Conservation (phyloP, 1,140 invertebrate species). For the Procambarus virginalis region DNA sequence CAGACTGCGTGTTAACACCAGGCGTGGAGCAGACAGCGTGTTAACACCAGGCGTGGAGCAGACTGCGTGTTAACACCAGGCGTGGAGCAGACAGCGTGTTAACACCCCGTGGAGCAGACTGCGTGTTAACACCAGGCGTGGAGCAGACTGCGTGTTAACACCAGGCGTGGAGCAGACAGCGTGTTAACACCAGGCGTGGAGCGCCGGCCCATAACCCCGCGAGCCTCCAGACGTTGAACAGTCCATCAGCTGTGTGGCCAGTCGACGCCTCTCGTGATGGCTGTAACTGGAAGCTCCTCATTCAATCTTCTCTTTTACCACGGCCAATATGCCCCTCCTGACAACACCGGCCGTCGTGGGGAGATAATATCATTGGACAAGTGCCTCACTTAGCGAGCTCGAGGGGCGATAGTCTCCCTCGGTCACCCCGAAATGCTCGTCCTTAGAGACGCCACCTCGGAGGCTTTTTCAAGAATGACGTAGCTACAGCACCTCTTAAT, state of each 20-base stretch:
- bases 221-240: not conserved
- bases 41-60: too few relatives aligned
- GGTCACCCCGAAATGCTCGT: constrained; percentile 14
- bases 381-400: not conserved
- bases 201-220: too few relatives aligned
- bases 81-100: too few relatives aligned
- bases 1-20: too few relatives aligned
- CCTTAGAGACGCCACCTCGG: not conserved
- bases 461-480: not conserved
- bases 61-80: too few relatives aligned
- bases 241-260: constrained; percentile 9
- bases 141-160: too few relatives aligned
- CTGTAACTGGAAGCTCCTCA: constrained; percentile 27
- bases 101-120: too few relatives aligned
- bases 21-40: too few relatives aligned
- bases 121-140: too few relatives aligned
- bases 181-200: too few relatives aligned
- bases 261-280: not conserved
- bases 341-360: not conserved
- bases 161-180: too few relatives aligned
- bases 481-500: constrained; percentile 5
- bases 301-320: constrained; percentile 22
- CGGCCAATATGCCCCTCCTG: constrained; percentile 5
- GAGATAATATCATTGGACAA: constrained; percentile 36
- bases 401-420: constrained; percentile 16